phyloP scores from a whole-genome alignment of 2,797 vertebrate genomes.

The Pseudomugil gertrudae region DNA sequence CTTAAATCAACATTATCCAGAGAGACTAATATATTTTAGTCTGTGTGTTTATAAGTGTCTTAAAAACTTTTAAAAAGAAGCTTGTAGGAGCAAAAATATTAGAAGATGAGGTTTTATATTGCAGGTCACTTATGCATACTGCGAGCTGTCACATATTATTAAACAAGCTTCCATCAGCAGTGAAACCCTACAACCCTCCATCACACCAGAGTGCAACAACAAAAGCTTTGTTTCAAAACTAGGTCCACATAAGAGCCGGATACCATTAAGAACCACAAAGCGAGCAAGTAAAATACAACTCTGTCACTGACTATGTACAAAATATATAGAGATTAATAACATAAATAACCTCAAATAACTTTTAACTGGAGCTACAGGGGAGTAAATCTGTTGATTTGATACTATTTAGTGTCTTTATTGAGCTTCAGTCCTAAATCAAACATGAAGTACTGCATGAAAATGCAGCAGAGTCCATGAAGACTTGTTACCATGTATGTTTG shows the following conservation, averaged over 20 bases:
- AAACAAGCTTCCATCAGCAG: neutral
- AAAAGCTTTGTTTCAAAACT: too few relatives aligned
- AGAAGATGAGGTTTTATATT: too few relatives aligned
- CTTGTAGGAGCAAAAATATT: too few relatives aligned
- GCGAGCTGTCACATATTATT: neutral
- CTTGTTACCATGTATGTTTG: neutral
- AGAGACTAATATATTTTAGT: neutral
- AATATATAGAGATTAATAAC: too few relatives aligned
- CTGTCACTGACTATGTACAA: too few relatives aligned
- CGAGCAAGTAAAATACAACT: too few relatives aligned
- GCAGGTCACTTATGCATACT: neutral
- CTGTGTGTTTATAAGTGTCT: too few relatives aligned
- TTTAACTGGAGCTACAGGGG: neutral
- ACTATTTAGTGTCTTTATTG: neutral
- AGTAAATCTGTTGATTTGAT: neutral
- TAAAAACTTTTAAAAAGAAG: too few relatives aligned
- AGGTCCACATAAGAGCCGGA: too few relatives aligned
- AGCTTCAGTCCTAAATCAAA: neutral
- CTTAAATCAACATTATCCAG: neutral
- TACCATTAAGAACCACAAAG: too few relatives aligned
- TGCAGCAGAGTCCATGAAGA: neutral
- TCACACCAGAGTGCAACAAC: neutral
- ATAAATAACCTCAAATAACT: neutral
- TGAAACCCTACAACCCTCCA: neutral
- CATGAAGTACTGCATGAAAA: neutral